Base-by-base conservation (phyloP, 2,113 vertebrate genomes). In the Pungitius pungitius region DNA sequence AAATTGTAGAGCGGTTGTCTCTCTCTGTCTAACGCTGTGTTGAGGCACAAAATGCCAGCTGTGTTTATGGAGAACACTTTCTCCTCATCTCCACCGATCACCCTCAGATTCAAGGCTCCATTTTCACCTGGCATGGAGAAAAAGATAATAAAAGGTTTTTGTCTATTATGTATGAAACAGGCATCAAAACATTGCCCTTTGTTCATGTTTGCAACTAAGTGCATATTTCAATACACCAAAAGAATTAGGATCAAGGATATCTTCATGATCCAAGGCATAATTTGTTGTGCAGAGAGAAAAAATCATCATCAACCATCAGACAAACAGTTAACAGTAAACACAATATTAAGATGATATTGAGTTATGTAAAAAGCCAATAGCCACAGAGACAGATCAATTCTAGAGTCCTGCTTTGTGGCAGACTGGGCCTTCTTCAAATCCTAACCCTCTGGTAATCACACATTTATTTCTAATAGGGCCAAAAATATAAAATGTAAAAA, bases 21-120 rank as follows among this genome's bases (percentile, higher is more conserved):
- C 84, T 94, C 93, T 84, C 90, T 82, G 77, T 94, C 92, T 67
- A 94, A 75, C 62, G 82, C 64, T 59, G 73, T 66, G 18, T 75
- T 89, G 17, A 94, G 74, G 49, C 93, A 93, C 33, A 94, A 73
- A 73, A 47, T 52, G 39, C 88, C 84, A 58, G 78, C 51, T 37
- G 77, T 65, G 49, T 81, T 89, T 18, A 93, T 71, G 10, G 65
- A 65, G 78, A 94, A 94, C 8, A 61, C 76, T 7, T 59, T 73
- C 14, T 88, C 78, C 27, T 77, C 78, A 62, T 93, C 87, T 68
- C 91, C 92, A 57, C 75, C 57, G 8, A 80, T 75, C 20, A 94
- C 72, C 18, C 49, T 60, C 26, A 93, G 68, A 40, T 81, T 83
- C 56, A 93, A 13, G 64, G 88, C 70, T 47, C 85, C 90, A 59